Evolutionary conservation across 2,797 vertebrate species (phyloP), one percentile per base, ranked within the genome.

Genomic region (Eulemur mongoz): DNA sequence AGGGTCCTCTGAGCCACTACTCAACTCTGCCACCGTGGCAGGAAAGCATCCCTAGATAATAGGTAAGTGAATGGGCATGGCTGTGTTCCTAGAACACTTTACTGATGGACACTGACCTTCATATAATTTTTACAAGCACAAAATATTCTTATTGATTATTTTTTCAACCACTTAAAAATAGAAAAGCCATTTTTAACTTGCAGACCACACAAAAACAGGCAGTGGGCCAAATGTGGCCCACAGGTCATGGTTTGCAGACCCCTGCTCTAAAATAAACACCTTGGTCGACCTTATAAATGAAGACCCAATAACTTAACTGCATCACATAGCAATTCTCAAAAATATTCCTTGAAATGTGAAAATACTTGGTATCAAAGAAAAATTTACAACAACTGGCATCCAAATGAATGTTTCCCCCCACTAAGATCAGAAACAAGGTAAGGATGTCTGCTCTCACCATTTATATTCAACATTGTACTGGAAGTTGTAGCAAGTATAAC

Each of bases 341-440:
- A 73, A 57, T 69, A 92, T 82, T 88, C 85, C 89, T 82, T 84
- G 67, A 94, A 90, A 91, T 61, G 86, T 1, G 94, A 81, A 88
- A 73, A 61, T 54, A 81, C 9, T 27, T 8, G 93, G 25, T 38
- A 95, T 35, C 76, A 13, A 38, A 63, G 35, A 94, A 78, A 81
- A 84, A 48, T 32, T 73, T 32, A 43, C 25, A 73, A 45, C 30
- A 91, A 48, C 69, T 94, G 70, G 79, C 17, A 93, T 91, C 57
- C 75, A 82, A 91, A 89, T 57, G 67, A 92, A 35, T 48, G 40
- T 57, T 4, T 78, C 70, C n/a, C 13, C 17, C 18, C 40, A 70
- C 8, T 83, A 83, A 73, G 43, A 63, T 50, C n/a, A 94, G 54
- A 70, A 89, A 96, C 10, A 59, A 89, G 76, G 13, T 52, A 73